Conservation (phyloP, 2,888 invertebrate species). For the Cephalotes varians region DNA sequence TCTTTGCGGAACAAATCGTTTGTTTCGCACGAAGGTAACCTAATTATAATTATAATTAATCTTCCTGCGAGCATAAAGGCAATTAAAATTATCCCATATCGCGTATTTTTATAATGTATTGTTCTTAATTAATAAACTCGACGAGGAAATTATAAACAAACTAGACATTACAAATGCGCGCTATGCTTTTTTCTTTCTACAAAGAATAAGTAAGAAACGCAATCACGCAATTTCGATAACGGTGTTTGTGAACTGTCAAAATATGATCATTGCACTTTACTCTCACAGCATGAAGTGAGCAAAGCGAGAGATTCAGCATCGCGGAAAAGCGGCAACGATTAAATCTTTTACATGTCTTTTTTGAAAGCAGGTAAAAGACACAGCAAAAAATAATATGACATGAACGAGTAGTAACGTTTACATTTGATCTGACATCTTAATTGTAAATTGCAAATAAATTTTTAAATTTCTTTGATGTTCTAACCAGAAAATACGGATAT, state of each 20-base stretch:
- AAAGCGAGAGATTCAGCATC: no score
- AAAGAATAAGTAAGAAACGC: no score
- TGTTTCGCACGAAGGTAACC: not conserved
- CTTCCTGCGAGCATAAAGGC: not conserved
- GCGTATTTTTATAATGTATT: not conserved
- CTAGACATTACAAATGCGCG: not conserved
- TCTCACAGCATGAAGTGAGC: no score
- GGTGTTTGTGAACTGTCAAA: no score
- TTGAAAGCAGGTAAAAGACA: no score
- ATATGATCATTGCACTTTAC: no score
- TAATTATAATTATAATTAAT: constrained; percentile 33
- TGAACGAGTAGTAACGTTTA: not conserved
- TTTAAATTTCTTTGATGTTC: not conserved
- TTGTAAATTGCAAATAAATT: not conserved
- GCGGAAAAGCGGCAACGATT: no score
- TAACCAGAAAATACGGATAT: not conserved
- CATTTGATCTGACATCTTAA: not conserved
- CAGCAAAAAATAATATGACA: not conserved
- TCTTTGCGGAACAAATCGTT: constrained; percentile 4
- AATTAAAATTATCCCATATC: not conserved
- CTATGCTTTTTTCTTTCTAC: no score
- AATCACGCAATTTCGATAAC: no score
- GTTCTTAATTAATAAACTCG: constrained; percentile 21
- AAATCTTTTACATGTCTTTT: no score
- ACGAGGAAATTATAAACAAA: not conserved